A percentile compares a stretch with the other conserved stretches of the same genome.
These are phyloP conservation scores for Acromyrmex heyeri DNA, from an alignment of 1,140 invertebrate species.

Conservation along the genomic window DNA sequence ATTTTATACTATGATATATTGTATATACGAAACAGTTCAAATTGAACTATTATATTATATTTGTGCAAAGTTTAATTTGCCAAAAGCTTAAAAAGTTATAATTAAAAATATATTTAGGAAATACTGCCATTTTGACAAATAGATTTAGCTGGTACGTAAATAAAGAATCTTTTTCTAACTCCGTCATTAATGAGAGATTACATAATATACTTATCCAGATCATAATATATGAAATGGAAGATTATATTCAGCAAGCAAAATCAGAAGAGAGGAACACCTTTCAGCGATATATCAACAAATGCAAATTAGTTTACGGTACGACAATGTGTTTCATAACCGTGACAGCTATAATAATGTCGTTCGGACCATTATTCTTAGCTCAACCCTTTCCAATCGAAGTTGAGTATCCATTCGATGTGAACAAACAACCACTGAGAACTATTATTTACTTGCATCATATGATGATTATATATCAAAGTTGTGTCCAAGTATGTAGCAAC, in stretches of 20 bases:
- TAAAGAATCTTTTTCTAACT: neutral
- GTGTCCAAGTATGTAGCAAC: slow-evolving; percentile 72
- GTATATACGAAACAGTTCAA: neutral
- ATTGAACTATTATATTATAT: neutral
- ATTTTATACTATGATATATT: neutral
- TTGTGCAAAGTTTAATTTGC: slow-evolving; percentile 4
- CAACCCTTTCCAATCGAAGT: slow-evolving; percentile 71
- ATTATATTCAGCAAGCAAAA: slow-evolving; percentile 59
- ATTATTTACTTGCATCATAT: slow-evolving; percentile 72
- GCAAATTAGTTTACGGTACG: slow-evolving; percentile 51
- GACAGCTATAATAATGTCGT: slow-evolving; percentile 54
- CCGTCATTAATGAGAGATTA: neutral
- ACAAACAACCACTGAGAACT: slow-evolving; percentile 64
- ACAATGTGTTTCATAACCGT: slow-evolving; percentile 53
- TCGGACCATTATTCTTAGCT: slow-evolving; percentile 64
- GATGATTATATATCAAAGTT: slow-evolving; percentile 61
- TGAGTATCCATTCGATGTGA: slow-evolving; percentile 76
- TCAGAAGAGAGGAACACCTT: slow-evolving; percentile 53
- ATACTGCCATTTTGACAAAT: neutral
- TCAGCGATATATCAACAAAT: slow-evolving; percentile 62
- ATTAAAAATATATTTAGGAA: neutral
- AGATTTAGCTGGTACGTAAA: neutral
- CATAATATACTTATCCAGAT: slow-evolving; percentile 29
- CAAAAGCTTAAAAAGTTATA: neutral
- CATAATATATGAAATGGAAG: slow-evolving; percentile 69